Conservation (phyloP, 2,888 invertebrate genomes). For the Parelbella ahira region DNA sequence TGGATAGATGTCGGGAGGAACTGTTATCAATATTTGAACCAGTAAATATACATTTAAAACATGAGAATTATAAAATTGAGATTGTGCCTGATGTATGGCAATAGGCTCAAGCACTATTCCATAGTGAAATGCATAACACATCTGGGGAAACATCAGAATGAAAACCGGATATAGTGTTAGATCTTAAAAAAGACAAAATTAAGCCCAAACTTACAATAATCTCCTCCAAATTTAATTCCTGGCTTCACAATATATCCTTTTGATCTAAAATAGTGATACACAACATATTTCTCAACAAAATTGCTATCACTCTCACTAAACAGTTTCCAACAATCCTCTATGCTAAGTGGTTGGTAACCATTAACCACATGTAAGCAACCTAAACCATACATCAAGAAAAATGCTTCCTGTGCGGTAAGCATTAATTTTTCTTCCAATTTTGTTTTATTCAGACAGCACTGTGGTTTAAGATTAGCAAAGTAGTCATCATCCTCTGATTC, state of each 20-base stretch:
- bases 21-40: no score
- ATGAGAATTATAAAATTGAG: no score
- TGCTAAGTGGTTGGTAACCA: conserved; percentile 66
- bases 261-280: conserved; percentile 92
- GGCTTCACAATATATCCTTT: conserved; percentile 95
- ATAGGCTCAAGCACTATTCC: no score
- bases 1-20: no score
- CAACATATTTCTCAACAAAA: conserved; percentile 86
- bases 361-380: conserved; percentile 83
- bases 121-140: no score
- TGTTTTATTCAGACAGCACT: conserved; percentile 80
- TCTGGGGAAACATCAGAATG: no score
- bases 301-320: conserved; percentile 79
- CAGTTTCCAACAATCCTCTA: conserved; percentile 78
- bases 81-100: no score
- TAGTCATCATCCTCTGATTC: conserved; percentile 83
- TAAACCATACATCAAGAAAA: conserved; percentile 84
- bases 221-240: conserved; percentile 93
- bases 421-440: conserved; percentile 83
- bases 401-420: conserved; percentile 88
- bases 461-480: conserved; percentile 80
- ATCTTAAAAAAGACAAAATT: no score
- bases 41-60: no score
- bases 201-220: conserved; percentile 90
- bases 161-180: no score